These are phyloP conservation scores for Falco columbarius DNA, from an alignment of 2,797 vertebrate genomes.

Conservation along the genomic window DNA sequence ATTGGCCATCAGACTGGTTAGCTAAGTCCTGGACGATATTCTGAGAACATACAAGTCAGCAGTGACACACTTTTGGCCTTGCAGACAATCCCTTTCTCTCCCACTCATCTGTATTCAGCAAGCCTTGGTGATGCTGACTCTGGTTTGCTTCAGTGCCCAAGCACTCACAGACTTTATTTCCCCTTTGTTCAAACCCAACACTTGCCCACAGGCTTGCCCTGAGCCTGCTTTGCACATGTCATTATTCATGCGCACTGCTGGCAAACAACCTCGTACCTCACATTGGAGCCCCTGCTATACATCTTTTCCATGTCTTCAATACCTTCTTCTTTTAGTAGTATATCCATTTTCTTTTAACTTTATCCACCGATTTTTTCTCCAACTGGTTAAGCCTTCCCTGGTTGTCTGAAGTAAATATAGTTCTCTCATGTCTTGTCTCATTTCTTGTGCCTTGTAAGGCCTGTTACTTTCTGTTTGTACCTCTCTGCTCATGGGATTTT, in stretches of 20 bases:
- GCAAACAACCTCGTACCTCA: neutral
- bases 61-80: neutral
- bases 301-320: neutral
- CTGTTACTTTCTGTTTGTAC: neutral
- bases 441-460: neutral
- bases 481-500: neutral
- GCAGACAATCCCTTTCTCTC: neutral
- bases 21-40: neutral
- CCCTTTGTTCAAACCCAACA: neutral
- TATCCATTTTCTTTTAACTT: neutral
- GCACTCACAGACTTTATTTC: neutral
- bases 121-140: neutral
- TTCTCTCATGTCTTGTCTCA: neutral
- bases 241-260: neutral
- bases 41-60: neutral
- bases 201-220: neutral
- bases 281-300: neutral
- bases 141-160: neutral
- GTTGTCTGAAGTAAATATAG: neutral
- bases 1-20: neutral
- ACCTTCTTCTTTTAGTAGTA: neutral
- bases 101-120: neutral
- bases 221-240: neutral
- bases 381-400: neutral
- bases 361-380: neutral